A percentile compares a stretch with the other conserved stretches of the same genome.
Conservation (phyloP, 2,888 invertebrate genomes). For the Drosophila borborema region DNA sequence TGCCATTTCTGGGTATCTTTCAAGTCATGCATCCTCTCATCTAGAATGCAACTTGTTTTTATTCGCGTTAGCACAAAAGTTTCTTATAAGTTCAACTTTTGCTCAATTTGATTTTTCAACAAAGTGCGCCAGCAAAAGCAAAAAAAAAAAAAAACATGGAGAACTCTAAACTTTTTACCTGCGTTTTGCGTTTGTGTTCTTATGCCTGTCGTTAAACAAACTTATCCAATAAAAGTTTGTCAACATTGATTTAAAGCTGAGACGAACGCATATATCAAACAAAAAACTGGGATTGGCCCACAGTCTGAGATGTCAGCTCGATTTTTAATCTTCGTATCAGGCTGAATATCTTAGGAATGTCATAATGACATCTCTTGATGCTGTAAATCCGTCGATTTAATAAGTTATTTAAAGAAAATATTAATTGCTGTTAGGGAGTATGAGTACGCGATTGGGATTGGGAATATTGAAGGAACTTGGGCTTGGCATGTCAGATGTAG, state of each 20-base stretch:
- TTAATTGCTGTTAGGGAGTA: background rate
- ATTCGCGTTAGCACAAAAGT: slow-evolving; percentile 57
- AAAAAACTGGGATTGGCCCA: slow-evolving; percentile 37
- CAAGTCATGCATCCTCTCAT: background rate
- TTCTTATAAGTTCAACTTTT: slow-evolving; percentile 67
- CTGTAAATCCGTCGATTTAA: background rate
- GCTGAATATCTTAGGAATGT: background rate
- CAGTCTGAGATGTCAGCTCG: slow-evolving; percentile 44
- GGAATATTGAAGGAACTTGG: background rate
- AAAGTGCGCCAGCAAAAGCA: slow-evolving; percentile 39
- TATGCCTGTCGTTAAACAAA: slow-evolving; percentile 82
- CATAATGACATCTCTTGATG: background rate
- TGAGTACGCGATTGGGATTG: background rate
- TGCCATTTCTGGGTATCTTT: background rate
- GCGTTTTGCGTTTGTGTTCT: slow-evolving; percentile 45
- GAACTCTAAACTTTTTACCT: slow-evolving; percentile 73
- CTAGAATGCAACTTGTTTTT: slow-evolving; percentile 24
- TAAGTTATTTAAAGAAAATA: background rate
- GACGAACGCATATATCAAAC: slow-evolving; percentile 69
- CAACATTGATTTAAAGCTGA: slow-evolving; percentile 84
- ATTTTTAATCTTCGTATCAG: slow-evolving; percentile 8
- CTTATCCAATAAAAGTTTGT: slow-evolving; percentile 85
- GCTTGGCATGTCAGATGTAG: background rate
- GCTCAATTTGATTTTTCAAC: slow-evolving; percentile 77
- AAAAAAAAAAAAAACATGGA: slow-evolving; percentile 9